A percentile compares a stretch with the other conserved stretches of the same genome.
phyloP scores from a whole-genome alignment of 2,797 vertebrate genomes.

The Acropternis orthonyx region DNA sequence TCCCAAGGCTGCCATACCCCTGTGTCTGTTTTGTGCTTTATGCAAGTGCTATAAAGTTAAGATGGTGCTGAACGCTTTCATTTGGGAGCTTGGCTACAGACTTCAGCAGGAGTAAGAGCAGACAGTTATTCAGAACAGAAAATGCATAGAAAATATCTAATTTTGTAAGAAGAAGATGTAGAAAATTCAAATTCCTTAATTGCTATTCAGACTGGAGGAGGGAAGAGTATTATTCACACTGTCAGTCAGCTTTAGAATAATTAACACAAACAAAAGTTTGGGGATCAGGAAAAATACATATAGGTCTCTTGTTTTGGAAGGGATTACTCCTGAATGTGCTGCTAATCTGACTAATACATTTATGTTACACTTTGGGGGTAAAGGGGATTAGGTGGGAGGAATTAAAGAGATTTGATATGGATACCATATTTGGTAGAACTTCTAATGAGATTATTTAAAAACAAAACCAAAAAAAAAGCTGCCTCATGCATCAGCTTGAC shows the following conservation, averaged over 20 bases:
- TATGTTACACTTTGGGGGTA: constrained; percentile 29
- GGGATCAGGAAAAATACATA: constrained; percentile 11
- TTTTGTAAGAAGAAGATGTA: background rate
- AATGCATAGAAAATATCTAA: background rate
- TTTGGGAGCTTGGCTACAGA: background rate
- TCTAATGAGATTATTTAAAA: constrained; percentile 47
- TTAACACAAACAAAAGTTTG: constrained; percentile 49
- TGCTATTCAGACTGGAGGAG: constrained; percentile 2
- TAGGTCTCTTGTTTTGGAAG: constrained; percentile 33
- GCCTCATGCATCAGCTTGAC: constrained; percentile 10
- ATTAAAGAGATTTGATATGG: constrained; percentile 65
- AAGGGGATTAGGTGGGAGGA: constrained; percentile 52
- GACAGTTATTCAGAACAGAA: background rate
- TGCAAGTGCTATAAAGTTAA: background rate
- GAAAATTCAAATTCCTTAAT: constrained; percentile 25
- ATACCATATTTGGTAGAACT: constrained; percentile 50
- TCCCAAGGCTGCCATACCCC: background rate
- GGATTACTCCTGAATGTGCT: constrained; percentile 37
- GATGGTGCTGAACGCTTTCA: background rate
- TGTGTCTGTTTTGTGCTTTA: background rate
- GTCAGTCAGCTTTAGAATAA: constrained; percentile 44
- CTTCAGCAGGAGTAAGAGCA: background rate
- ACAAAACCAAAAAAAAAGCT: background rate
- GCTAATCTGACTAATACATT: constrained; percentile 51
- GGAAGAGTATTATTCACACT: background rate